Percentiles rank a stretch among this genome's conserved stretches.
These are phyloP conservation scores for Clarias macrocephalus DNA, from an alignment of 2,113 vertebrate genomes.

Conservation along the genomic window DNA sequence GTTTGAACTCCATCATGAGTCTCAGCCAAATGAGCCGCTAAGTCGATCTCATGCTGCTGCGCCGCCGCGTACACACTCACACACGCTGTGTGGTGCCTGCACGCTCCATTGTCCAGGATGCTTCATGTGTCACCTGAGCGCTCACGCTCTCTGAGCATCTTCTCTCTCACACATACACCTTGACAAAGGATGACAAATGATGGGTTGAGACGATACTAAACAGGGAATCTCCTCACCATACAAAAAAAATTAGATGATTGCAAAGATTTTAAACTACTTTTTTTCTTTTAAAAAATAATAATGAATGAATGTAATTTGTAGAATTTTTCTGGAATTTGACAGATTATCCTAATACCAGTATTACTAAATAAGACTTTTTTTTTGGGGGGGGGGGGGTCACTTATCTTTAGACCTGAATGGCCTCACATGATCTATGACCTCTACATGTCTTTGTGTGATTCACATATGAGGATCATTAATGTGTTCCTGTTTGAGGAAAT, in stretches of 20 bases:
- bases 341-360: too few species aligned
- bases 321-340: too few species aligned
- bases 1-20: background rate
- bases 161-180: background rate
- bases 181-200: background rate
- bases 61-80: background rate
- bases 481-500: too few species aligned
- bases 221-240: background rate
- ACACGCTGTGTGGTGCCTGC: background rate
- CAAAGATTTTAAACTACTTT: too few species aligned
- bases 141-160: background rate
- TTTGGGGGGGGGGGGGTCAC: too few species aligned
- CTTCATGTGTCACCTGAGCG: background rate
- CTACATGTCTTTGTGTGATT: too few species aligned
- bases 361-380: too few species aligned
- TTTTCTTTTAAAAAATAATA: too few species aligned
- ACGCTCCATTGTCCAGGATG: background rate
- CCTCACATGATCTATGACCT: too few species aligned
- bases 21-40: conserved; percentile 33
- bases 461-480: too few species aligned
- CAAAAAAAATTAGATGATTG: background rate
- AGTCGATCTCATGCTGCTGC: conserved; percentile 1
- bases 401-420: too few species aligned
- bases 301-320: too few species aligned
- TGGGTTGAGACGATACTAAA: background rate